Percentiles rank a stretch among this genome's conserved stretches.
Evolutionary conservation across 1,140 invertebrate species (phyloP).

Genomic region (Trichomalopsis sarcophagae): DNA sequence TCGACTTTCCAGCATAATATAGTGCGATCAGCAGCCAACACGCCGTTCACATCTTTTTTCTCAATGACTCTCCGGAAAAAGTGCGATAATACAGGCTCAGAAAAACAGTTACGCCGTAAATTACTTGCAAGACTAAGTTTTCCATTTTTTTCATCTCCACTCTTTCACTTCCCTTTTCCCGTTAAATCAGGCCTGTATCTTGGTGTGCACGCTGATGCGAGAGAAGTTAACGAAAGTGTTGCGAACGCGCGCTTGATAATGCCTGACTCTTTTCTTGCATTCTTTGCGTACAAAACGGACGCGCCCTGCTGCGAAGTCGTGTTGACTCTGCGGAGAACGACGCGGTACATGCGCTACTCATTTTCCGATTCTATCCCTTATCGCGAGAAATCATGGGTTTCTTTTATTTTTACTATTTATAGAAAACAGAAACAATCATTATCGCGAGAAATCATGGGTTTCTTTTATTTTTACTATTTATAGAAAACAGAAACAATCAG

Average conservation of each 20-base stretch:
- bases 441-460: neutral
- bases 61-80: neutral
- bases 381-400: neutral
- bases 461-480: too few relatives aligned
- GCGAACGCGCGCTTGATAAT: slow-evolving; percentile 27
- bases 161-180: slow-evolving; percentile 19
- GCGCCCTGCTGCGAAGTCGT: neutral
- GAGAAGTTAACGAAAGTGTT: slow-evolving; percentile 33
- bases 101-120: slow-evolving; percentile 1
- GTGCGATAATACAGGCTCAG: neutral
- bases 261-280: slow-evolving; percentile 37
- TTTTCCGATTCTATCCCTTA: too few relatives aligned
- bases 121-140: slow-evolving; percentile 18
- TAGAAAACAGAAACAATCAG: too few relatives aligned
- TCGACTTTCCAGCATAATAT: too few relatives aligned
- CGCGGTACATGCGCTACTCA: too few relatives aligned
- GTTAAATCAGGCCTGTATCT: neutral
- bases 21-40: too few relatives aligned
- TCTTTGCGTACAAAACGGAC: neutral
- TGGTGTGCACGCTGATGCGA: neutral
- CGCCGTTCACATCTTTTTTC: neutral
- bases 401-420: too few relatives aligned
- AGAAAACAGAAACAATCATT: too few relatives aligned
- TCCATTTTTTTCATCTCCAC: slow-evolving; percentile 5
- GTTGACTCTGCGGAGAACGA: neutral